Base-by-base conservation (phyloP, 2,888 invertebrate genomes). In the Agrochola circellaris region DNA sequence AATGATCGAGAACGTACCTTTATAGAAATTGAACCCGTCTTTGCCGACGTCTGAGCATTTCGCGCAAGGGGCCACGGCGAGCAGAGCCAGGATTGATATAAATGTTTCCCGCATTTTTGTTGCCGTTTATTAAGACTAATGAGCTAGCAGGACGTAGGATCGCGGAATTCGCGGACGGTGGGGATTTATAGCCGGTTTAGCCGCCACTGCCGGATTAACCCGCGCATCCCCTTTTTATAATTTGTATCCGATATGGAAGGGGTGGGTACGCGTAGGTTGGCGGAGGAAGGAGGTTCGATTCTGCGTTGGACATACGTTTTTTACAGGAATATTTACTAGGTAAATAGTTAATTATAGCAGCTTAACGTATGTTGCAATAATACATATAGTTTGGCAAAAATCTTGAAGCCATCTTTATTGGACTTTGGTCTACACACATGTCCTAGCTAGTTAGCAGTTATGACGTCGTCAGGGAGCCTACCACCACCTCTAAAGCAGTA, bases 11-110 rank as follows among this genome's bases (percentile, higher is more conserved):
- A 73, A 83, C 73, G 68, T 90, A 96, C 96, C 96, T 95, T 96
- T 96, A 87, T 96, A 96, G 87, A 93, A 95, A 91, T 96, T 96
- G 90, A 96, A 95, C 80, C 95, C 96, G 80, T 96, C 95, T 84
- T 94, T 95, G 61, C 94, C 94, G 65, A 93, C 85, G 67, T 95
- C 95, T 15, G 94, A 91, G 79, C 93, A 90, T 87, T 91, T 91
- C 66, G 87, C 68, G 23, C 83, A 89, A 34, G 92, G 85, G 45
- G 88, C 87, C 23, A 91, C 87, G n/a, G 93, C 93, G 58, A 94
- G 86, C 42, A 95, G 83, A 75, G 93, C 93, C 73, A 95, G 87
- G 89, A 95, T 92, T 89, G 94, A 94, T 89, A 95, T 88, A 87
- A 95, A 93, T 90, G 93, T 90, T 81, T 95, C 93, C 89, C 93